phyloP scores from a whole-genome alignment of 2,797 vertebrate genomes.

The Coreius guichenoti region DNA sequence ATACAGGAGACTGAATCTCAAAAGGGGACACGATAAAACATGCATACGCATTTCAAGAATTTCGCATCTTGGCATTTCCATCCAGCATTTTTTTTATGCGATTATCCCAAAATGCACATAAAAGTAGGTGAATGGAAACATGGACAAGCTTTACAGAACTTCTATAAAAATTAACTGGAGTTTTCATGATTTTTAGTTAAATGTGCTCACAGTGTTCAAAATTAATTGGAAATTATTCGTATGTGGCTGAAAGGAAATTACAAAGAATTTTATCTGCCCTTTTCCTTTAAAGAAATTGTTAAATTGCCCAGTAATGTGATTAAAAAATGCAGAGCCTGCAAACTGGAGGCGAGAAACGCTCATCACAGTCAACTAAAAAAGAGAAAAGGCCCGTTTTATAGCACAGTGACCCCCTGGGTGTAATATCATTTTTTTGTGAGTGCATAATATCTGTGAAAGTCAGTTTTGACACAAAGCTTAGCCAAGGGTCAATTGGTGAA shows the following conservation, averaged over 20 bases:
- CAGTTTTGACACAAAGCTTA: slow-evolving; percentile 4
- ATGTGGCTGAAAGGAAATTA: neutral
- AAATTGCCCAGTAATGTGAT: slow-evolving; percentile 5
- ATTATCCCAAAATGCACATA: neutral
- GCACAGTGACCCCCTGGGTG: neutral
- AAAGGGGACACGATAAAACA: neutral
- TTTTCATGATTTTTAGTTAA: slow-evolving; percentile 1
- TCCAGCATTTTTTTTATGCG: neutral
- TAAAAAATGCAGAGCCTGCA: neutral
- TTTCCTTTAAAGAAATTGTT: neutral
- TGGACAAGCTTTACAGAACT: neutral
- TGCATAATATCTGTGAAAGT: neutral
- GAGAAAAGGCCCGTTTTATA: neutral
- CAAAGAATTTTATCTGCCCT: neutral
- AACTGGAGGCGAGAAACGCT: neutral
- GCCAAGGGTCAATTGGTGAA: neutral
- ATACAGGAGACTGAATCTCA: neutral
- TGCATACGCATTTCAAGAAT: neutral
- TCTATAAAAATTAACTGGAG: neutral
- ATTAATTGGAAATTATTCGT: neutral
- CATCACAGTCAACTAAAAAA: neutral
- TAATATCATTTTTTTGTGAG: no score
- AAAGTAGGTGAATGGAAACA: neutral
- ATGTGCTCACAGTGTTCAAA: neutral
- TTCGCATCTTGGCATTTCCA: neutral